Base-by-base conservation (phyloP, 2,888 invertebrate species). In the Toxonevra muliebris region DNA sequence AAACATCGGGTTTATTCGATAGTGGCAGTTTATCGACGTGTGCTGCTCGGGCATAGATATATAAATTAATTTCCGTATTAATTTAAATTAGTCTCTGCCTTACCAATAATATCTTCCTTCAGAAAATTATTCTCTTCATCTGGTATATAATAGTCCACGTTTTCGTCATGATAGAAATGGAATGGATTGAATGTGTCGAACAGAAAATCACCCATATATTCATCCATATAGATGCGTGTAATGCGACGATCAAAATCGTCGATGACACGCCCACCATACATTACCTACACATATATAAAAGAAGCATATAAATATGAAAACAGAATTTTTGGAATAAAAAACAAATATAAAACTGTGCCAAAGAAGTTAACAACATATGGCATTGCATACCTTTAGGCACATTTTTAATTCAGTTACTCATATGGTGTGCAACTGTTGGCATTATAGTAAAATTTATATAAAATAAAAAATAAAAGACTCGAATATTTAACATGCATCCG, bases 241-340 rank as follows among this genome's bases (percentile, higher is more conserved):
- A 96, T 92, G 71, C 96, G 90, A 12, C 96, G 89, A 85, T 97
- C 97, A 86, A 91, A 96, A 82, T 93, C 91, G 83, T 97, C 96
- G 74, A 96, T 96, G 43, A 97, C 94, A 63, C 96, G 89, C 1
- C 97, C 97, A 40, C 97, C 97, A 82, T 97, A 97, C 94, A 97
- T 96, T 40, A 96, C 93, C 92, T 93, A 40, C 13, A 40, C 41
- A 52, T 17, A 53, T 7, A 40, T 42, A 61, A 45, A 19, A 17
- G 40, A 13, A 8, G 53, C 15, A 43, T 59, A 42, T 59, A 7
- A 2, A 55, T 19, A 60, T 45, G 19, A 5, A 17, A 43, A 19
- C 12, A 19, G 19, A 15, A 13, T 19, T 20, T 48, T 45, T 30
- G 2, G 41, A 15, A 40, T 30, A 17, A 12, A 11, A 11, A 17